Conservation (phyloP, 2,797 vertebrate genomes). For the Parambassis ranga region DNA sequence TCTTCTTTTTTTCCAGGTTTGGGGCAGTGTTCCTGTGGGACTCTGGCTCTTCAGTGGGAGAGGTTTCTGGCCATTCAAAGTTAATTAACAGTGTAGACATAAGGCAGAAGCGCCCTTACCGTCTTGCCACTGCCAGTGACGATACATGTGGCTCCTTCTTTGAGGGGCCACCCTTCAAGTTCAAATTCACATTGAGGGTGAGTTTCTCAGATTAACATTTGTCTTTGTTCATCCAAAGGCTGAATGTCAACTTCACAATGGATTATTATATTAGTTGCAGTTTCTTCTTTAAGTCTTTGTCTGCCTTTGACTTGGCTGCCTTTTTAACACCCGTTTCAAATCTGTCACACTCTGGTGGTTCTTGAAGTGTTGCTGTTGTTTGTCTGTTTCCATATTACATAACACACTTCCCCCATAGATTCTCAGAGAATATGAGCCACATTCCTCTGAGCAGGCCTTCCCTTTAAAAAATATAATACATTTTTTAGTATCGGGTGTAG, state of each 20-base stretch:
- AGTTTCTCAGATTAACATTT: conserved; percentile 57
- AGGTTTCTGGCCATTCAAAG: conserved; percentile 90
- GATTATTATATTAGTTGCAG: too few relatives aligned
- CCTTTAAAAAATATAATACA: background rate
- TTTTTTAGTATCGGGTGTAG: background rate
- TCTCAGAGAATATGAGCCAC: background rate
- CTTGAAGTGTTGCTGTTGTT: conserved; percentile 36
- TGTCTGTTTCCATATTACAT: conserved; percentile 32
- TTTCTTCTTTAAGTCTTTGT: background rate
- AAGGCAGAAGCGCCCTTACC: conserved; percentile 90
- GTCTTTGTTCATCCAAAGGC: background rate
- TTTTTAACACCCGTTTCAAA: background rate
- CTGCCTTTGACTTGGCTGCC: background rate
- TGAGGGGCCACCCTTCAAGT: conserved; percentile 95
- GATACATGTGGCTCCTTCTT: conserved; percentile 87
- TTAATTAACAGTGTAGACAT: conserved; percentile 93
- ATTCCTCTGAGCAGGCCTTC: conserved; percentile 4
- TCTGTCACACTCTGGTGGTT: conserved; percentile 13
- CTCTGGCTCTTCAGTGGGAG: conserved; percentile 90
- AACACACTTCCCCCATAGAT: conserved; percentile 40
- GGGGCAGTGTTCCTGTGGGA: conserved; percentile 96
- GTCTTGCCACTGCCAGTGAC: conserved; percentile 88
- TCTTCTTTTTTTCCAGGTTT: conserved; percentile 77
- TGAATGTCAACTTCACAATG: background rate
- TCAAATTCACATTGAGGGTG: conserved; percentile 88